Evolutionary conservation across 2,888 invertebrate genomes (phyloP).

Genomic region (Drosophila birchii): DNA sequence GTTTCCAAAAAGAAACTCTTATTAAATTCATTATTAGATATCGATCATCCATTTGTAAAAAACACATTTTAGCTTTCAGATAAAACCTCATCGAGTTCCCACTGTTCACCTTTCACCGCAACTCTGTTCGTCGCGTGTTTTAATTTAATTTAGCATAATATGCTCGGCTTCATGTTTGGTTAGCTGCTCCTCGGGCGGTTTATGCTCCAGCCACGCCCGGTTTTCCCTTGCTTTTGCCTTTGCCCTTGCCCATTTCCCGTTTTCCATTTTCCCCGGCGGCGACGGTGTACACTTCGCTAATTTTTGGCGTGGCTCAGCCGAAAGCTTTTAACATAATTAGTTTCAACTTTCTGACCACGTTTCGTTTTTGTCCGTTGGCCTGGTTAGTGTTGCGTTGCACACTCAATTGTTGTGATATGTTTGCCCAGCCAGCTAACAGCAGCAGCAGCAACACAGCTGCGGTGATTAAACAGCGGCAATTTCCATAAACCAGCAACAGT

Average conservation of each 20-base stretch:
- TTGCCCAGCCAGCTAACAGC: conserved; percentile 5
- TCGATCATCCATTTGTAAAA: no score
- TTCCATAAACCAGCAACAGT: conserved; percentile 37
- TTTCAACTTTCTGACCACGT: conserved; percentile 84
- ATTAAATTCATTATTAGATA: not conserved
- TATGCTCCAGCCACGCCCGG: conserved; percentile 35
- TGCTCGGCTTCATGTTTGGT: conserved; percentile 61
- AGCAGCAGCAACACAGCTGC: conserved; percentile 6
- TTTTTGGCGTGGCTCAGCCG: conserved; percentile 62
- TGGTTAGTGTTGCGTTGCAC: conserved; percentile 82
- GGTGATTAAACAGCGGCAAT: conserved; percentile 35
- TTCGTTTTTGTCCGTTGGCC: conserved; percentile 82
- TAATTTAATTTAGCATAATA: conserved; percentile 71
- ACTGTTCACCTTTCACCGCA: conserved; percentile 18
- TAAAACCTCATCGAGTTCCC: not conserved
- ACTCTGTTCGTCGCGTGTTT: conserved; percentile 60
- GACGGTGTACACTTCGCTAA: conserved; percentile 50
- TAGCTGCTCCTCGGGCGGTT: conserved; percentile 37
- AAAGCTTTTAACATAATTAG: conserved; percentile 85
- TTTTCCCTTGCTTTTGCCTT: not conserved
- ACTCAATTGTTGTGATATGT: conserved; percentile 49
- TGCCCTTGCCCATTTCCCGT: conserved; percentile 1
- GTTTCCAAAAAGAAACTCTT: not conserved
- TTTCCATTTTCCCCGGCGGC: conserved; percentile 1
- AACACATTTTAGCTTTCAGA: not conserved